A percentile compares a stretch with the other conserved stretches of the same genome.
Evolutionary conservation across 2,113 vertebrate species (phyloP).

Genomic region (Acrocephalus kingi): DNA sequence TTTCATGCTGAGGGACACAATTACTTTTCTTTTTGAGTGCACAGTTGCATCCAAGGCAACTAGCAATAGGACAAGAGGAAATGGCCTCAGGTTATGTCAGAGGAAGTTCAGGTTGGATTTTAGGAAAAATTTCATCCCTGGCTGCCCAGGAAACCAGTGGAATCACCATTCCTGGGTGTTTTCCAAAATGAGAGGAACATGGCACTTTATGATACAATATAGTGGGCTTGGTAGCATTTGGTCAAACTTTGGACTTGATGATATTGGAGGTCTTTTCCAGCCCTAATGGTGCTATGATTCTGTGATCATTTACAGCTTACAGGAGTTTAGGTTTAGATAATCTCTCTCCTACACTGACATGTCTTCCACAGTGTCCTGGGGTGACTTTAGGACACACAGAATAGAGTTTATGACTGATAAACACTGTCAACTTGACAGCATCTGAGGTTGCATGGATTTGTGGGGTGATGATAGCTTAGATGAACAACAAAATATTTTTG

Average conservation of each 20-base stretch:
- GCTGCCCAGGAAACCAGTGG: background rate
- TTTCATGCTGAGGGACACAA: background rate
- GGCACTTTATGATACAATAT: background rate
- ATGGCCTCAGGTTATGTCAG: background rate
- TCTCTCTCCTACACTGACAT: background rate
- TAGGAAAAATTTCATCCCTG: background rate
- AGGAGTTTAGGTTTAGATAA: background rate
- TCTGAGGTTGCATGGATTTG: background rate
- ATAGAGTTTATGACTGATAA: background rate
- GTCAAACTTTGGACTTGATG: background rate
- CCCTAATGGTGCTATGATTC: background rate
- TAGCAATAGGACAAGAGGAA: background rate
- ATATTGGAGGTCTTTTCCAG: background rate
- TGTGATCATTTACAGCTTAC: background rate
- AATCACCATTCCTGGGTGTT: background rate
- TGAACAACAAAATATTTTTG: background rate
- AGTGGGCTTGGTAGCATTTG: background rate
- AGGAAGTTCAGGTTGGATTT: background rate
- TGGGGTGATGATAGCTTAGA: background rate
- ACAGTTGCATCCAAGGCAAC: background rate
- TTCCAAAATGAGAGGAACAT: background rate
- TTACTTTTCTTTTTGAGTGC: background rate
- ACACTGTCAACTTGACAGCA: background rate
- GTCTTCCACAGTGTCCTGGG: background rate
- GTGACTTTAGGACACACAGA: background rate